Evolutionary conservation across 2,113 vertebrate species (phyloP), one percentile per base, ranked within the genome.

Genomic region (Enhydra lutris): DNA sequence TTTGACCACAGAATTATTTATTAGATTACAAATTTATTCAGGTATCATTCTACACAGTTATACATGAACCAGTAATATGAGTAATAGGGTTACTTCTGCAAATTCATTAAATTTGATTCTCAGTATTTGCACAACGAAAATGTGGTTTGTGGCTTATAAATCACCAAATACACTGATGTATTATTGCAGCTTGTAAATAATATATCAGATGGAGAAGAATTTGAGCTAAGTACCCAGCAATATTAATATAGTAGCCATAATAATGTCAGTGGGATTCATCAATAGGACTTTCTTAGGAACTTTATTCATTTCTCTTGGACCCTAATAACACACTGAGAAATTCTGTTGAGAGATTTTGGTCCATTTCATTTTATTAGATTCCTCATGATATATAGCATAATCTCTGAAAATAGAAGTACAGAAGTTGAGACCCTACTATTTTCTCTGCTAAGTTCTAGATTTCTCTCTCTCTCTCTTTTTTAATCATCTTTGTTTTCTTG

Each of bases 321-420:
- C n/a, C 20, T 50, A 89, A 17, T 71, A 67, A 94, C 36, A 80
- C 59, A 31, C n/a, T 3, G 21, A 79, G 63, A 65, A 94, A 47
- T 85, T 95, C 85, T 91, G 1, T 26, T 80, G 24, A 24, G 73
- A 81, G 52, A 81, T n/a, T 91, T 57, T 71, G 12, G 10, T 91
- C 31, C 45, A 89, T 69, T 96, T 96, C 21, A 39, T 61, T 80
- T 96, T 71, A 59, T 82, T 95, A 59, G 42, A 91, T 80, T 93
- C 36, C 42, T 74, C 20, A 8, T 91, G n/a, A 76, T 55, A 9
- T 69, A 11, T 74, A 71, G 13, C 26, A 39, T 81, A 74, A 65
- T 89, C 8, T 42, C 57, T 76, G 42, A 81, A 86, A 81, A 88
- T 15, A 80, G 57, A 96, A 69, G 10, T 65, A 67, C 5, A 45